Percentiles rank a stretch among this genome's conserved stretches.
Evolutionary conservation across 2,888 invertebrate species (phyloP).

Genomic region (Electrophaes corylata): DNA sequence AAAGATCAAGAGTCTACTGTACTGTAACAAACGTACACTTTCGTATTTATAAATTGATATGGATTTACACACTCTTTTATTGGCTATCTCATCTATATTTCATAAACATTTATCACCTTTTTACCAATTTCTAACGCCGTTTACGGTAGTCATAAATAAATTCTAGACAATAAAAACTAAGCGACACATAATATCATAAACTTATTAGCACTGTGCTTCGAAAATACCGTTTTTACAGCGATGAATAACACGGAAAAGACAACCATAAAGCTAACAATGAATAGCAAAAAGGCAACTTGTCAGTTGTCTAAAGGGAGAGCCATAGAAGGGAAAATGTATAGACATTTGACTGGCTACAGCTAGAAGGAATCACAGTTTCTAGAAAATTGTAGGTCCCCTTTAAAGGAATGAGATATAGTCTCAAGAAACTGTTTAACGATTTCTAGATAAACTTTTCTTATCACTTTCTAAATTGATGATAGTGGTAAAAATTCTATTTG

Average conservation of each 20-base stretch:
- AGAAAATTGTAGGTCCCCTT: constrained; percentile 6
- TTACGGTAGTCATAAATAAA: constrained; percentile 8
- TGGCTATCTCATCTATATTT: neutral
- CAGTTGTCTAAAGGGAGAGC: constrained; percentile 13
- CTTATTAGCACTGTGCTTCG: constrained; percentile 10
- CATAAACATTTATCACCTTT: neutral
- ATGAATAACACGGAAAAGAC: constrained; percentile 19
- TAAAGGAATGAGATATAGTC: constrained; percentile 12
- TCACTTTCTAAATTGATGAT: neutral
- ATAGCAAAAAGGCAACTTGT: constrained; percentile 19
- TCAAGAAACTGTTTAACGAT: constrained; percentile 3
- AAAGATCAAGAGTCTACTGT: too few species aligned
- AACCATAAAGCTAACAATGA: constrained; percentile 25
- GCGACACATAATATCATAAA: constrained; percentile 18
- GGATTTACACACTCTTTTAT: neutral
- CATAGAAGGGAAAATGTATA: constrained; percentile 20
- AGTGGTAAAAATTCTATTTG: neutral
- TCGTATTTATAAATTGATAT: neutral
- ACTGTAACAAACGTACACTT: too few species aligned
- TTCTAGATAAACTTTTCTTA: neutral
- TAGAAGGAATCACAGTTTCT: constrained; percentile 15
- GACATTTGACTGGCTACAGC: neutral
- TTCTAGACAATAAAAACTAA: constrained; percentile 3
- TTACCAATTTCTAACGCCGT: neutral
- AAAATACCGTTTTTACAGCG: constrained; percentile 10